Conservation (phyloP, 2,113 vertebrate species). For the Haemorhous mexicanus region DNA sequence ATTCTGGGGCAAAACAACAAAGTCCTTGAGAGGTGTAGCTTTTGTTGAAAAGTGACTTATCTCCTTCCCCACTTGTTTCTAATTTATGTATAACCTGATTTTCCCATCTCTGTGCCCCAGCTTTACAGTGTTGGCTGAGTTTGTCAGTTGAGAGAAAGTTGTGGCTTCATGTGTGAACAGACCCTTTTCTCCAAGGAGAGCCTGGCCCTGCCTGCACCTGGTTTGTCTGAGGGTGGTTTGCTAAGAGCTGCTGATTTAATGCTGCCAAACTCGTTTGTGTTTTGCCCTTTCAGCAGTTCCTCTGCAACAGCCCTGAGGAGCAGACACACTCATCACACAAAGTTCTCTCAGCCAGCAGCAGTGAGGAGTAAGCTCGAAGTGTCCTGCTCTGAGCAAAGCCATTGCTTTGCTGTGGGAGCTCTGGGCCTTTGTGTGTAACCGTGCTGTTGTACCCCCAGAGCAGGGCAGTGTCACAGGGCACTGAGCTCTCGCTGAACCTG, state of each 20-base stretch:
- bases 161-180: background rate
- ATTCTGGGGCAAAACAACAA: accelerated
- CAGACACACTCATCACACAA: background rate
- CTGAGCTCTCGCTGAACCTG: background rate
- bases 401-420: background rate
- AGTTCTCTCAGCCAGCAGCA: background rate
- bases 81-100: background rate
- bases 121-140: accelerated
- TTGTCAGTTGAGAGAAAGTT: background rate
- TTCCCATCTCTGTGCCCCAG: background rate
- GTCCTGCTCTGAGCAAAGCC: background rate
- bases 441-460: background rate
- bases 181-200: background rate
- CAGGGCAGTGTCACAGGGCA: background rate
- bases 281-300: background rate
- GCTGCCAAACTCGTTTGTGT: conserved; percentile 25
- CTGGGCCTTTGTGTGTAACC: background rate
- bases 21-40: background rate
- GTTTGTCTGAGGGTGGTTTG: background rate
- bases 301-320: background rate
- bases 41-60: background rate
- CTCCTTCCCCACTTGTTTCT: background rate
- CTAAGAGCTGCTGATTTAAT: background rate
- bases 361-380: accelerated
- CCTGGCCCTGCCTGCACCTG: background rate